Evolutionary conservation across 2,888 invertebrate genomes (phyloP).

Genomic region (Hymenopus coronatus): DNA sequence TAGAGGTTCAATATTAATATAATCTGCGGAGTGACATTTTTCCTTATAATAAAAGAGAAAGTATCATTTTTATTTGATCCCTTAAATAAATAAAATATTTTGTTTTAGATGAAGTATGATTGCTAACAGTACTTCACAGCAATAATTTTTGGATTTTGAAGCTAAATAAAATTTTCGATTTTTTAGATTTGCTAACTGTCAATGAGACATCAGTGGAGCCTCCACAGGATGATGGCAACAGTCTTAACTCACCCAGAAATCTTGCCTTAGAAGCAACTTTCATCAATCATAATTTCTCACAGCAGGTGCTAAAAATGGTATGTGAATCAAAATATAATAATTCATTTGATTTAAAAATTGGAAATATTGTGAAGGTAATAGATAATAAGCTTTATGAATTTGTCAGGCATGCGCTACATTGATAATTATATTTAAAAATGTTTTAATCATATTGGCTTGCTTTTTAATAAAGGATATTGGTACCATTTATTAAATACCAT

Average conservation of each 20-base stretch:
- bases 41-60: too few species aligned
- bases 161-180: not conserved
- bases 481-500: not conserved
- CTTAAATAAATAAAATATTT: too few species aligned
- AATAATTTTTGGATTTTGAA: not conserved
- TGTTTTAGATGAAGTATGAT: too few species aligned
- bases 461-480: not conserved
- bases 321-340: conserved; percentile 33
- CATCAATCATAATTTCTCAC: conserved; percentile 99
- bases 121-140: too few species aligned
- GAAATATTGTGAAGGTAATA: not conserved
- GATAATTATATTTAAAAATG: not conserved
- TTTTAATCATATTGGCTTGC: not conserved
- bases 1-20: too few species aligned
- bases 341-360: not conserved
- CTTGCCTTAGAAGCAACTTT: conserved; percentile 97
- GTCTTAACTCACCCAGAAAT: conserved; percentile 93
- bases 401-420: not conserved
- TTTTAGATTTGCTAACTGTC: conserved; percentile 84
- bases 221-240: conserved; percentile 92
- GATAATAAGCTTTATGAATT: not conserved
- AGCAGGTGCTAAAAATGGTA: conserved; percentile 76
- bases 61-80: too few species aligned
- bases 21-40: too few species aligned
- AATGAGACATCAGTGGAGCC: conserved; percentile 98